Evolutionary conservation across 2,113 vertebrate genomes (phyloP).

Genomic region (Antennarius striatus): DNA sequence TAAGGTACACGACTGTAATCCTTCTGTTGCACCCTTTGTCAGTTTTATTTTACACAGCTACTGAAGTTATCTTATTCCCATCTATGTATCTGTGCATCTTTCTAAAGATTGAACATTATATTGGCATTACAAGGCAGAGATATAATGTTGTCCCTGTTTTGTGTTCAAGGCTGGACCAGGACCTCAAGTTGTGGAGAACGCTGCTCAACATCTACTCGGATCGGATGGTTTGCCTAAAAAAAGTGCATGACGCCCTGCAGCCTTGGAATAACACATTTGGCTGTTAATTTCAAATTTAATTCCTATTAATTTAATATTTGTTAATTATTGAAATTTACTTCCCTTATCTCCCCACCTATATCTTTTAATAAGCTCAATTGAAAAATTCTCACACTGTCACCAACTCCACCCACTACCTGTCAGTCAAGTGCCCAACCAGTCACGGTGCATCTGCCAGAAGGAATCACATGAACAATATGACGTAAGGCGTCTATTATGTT

Average conservation of each 20-base stretch:
- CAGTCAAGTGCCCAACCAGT: too few species aligned
- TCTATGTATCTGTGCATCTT: background rate
- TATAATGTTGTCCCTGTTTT: background rate
- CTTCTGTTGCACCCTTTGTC: background rate
- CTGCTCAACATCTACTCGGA: conserved; percentile 63
- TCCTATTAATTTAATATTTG: too few species aligned
- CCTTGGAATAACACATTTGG: background rate
- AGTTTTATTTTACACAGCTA: background rate
- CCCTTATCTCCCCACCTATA: too few species aligned
- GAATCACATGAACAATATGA: too few species aligned
- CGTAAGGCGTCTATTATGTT: too few species aligned
- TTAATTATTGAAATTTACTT: too few species aligned
- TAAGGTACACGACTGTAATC: conserved; percentile 66
- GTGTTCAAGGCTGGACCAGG: conserved; percentile 70
- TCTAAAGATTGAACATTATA: background rate
- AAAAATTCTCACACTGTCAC: too few species aligned
- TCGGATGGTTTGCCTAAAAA: conserved; percentile 65
- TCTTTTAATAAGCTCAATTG: too few species aligned
- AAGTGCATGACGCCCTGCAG: conserved; percentile 21
- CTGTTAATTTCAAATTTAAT: too few species aligned
- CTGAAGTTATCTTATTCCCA: background rate
- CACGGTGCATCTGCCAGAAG: too few species aligned
- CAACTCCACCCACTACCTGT: too few species aligned
- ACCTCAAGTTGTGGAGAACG: conserved; percentile 61
- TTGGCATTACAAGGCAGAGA: background rate